Evolutionary conservation across 2,797 vertebrate genomes (phyloP), one percentile per base, ranked within the genome.

Genomic region (Hipposideros larvatus): DNA sequence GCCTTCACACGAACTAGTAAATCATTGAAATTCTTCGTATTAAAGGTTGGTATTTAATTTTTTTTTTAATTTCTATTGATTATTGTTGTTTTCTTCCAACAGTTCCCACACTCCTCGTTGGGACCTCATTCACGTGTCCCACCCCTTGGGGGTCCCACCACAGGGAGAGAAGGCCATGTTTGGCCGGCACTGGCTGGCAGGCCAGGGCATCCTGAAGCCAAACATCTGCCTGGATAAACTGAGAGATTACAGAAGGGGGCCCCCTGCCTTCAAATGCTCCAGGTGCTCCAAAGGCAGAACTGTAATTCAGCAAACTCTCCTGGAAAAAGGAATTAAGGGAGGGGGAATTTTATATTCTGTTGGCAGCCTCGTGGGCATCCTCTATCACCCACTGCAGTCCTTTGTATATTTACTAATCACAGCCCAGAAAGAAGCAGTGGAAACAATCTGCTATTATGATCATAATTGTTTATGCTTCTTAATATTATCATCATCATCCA

Each of bases 361-460:
- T 24, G 26, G 46, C 41, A 22, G 43, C 59, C 89, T 78, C 66
- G 55, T 18, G 66, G 77, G 68, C n/a, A 28, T 28, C 55, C 9
- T 59, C 68, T 26, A 26, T 31, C 8, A 8, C 70, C 46, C 11
- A 34, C 82, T 55, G 10, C 92, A 37, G 61, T 11, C 70, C 48
- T 97, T 80, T 65, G 70, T 34, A 13, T 73, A 90, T 82, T 96
- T 90, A 51, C 90, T 95, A 78, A 88, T 78, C 82, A 53, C 68
- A 93, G 68, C 61, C 68, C 79, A 73, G 79, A 85, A 91, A 89
- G 75, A 79, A 87, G 46, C 63, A 53, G 80, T 46, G 66, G 75
- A 93, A 94, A 57, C 87, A 79, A 74, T 78, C 80, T 90, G 85
- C 31, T 59, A 21, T 15, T 71, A 41, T 73, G 73, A 86, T 90